Base-by-base conservation (phyloP, 2,797 vertebrate genomes). In the Aythya fuligula region DNA sequence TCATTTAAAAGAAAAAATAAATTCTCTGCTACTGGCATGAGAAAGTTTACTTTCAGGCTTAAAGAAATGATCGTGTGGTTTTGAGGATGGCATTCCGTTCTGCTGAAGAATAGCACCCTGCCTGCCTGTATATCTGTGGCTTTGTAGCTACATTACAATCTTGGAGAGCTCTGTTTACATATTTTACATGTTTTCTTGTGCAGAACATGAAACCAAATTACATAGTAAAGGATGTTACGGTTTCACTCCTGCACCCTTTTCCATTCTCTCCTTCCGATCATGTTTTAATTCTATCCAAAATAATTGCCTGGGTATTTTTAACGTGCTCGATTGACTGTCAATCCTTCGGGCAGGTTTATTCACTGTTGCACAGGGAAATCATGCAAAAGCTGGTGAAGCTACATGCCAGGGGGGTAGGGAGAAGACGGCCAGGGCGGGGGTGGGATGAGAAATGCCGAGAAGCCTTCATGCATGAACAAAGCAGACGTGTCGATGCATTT, bases 131-230 rank as follows among this genome's bases (percentile, higher is more conserved):
- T 65, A 95, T 96, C 91, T 91, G 79, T 87, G 86, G 95, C 97
- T 97, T 97, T 96, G 96, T 91, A 93, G 96, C 94, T 92, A 67
- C 91, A 77, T 94, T 94, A 93, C 93, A 96, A 88, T 88, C 91
- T 96, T 95, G 54, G 95, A 97, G 96, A 96, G 94, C 22, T 61
- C 97, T 97, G 97, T 98, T 98, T 98, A 98, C 98, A 98, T 98
- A 97, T 97, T 98, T 98, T n/a, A 95, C 97, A 94, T 98, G 97
- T 97, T 98, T 98, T 94, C 98, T 95, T 96, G 96, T 93, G 95
- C 95, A 97, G 96, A 98, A 98, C 97, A 97, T 94, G 97, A 98
- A 97, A 97, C 97, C 96, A 98, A 98, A 98, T 98, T 97, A 97
- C 84, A 98, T 75, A 97, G 97, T 85, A 93, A 93, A 97, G 95